Percentiles rank a stretch among this genome's conserved stretches.
Conservation (phyloP, 2,888 invertebrate species). For the Agapostemon virescens region DNA sequence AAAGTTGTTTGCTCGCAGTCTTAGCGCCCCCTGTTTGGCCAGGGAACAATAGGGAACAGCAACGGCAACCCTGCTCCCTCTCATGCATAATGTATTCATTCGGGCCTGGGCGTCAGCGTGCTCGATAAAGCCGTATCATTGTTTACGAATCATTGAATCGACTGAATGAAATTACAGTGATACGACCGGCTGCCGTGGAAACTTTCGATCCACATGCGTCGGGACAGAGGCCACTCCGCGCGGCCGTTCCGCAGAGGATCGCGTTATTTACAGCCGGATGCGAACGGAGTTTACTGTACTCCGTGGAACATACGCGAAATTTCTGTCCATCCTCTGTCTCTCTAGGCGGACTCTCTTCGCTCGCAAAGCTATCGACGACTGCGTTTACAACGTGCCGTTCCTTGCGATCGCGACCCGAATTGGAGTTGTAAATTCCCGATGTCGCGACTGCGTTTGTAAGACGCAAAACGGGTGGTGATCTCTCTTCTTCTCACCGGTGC, state of each 20-base stretch:
- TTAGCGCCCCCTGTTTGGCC: conserved; percentile 48
- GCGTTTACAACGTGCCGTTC: too few relatives aligned
- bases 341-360: neutral
- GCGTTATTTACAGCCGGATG: conserved; percentile 17
- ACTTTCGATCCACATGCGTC: conserved; percentile 44
- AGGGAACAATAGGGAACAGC: conserved; percentile 46
- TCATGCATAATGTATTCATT: conserved; percentile 68
- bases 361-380: neutral
- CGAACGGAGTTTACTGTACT: neutral
- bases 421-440: too few relatives aligned
- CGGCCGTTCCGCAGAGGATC: conserved; percentile 8
- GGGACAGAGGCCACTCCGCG: neutral
- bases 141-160: conserved; percentile 75
- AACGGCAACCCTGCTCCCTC: conserved; percentile 47
- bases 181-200: conserved; percentile 49
- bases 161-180: conserved; percentile 69
- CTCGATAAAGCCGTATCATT: conserved; percentile 72
- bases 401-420: too few relatives aligned
- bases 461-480: too few relatives aligned
- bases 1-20: conserved; percentile 42
- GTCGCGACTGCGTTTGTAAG: too few relatives aligned
- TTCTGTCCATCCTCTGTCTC: neutral
- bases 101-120: conserved; percentile 47
- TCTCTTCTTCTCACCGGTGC: too few relatives aligned
- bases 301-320: neutral